Evolutionary conservation across 2,888 invertebrate species (phyloP), one percentile per base, ranked within the genome.

Genomic region (Polyommatus iphigenia): DNA sequence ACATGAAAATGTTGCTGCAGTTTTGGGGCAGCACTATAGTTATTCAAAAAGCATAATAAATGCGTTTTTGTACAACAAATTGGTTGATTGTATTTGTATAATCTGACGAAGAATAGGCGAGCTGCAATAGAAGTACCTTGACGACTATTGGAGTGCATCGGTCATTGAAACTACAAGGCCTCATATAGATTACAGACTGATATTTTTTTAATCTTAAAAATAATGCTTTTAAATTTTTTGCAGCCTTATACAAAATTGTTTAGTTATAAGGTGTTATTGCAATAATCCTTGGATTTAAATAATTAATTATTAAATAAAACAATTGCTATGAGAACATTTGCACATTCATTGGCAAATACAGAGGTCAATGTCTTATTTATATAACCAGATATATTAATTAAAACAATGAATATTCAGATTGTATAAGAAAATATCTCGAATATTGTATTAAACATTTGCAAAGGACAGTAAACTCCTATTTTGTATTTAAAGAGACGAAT

Each of bases 61-160:
- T 29, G 15, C 5, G 46, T 73, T 75, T 75, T 75, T 75, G 75
- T 75, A 18, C 24, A 29, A 2, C 50, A 54, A 75, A 73, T 73
- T 73, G 50, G 50, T 10, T 50, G 6, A 73, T 50, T 50, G 54
- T 36, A 18, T n/a, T 71, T 71, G 0, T 50, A 46, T 73, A 24
- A 50, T 73, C 73, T 75, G 15, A 15, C 24, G 20, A 29, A 36
- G 18, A 50, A 50, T 75, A 5, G 50, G 2, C 41, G 72, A 24
- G 18, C 46, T 46, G 46, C 46, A 75, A 75, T 54, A 75, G 75
- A 29, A 75, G 29, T 75, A 75, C 75, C 75, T 75, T 54, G 75
- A 75, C 50, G 46, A 50, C 6, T 20, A 72, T 41, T 72, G 46
- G 29, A 54, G 75, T 75, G 75, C 75, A 54, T 75, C 50, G 75